These are phyloP conservation scores for Phacellophora camtschatica DNA, from an alignment of 30 jellyfish, hydroid and myxozoan genomes.

Conservation along the genomic window DNA sequence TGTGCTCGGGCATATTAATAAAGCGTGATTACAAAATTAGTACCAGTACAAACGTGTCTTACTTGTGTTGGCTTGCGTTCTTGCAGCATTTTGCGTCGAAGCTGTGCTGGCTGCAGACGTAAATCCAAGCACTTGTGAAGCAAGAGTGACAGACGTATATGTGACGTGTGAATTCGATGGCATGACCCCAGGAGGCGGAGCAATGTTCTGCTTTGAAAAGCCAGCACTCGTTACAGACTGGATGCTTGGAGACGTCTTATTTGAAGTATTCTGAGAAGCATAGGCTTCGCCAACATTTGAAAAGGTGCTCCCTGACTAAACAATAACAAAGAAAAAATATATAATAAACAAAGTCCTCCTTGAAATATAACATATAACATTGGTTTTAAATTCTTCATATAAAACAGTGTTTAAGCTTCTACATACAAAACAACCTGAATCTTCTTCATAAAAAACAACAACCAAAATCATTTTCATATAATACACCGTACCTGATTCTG, in stretches of 20 bases:
- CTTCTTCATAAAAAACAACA: no score
- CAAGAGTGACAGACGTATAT: constrained; percentile 58
- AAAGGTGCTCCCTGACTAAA: constrained; percentile 38
- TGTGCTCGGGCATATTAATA: no score
- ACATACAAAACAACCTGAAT: no score
- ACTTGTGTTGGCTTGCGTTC: constrained; percentile 54
- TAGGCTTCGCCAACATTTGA: constrained; percentile 40
- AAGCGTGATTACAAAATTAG: no score
- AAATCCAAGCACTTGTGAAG: constrained; percentile 65
- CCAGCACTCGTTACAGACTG: constrained; percentile 15
- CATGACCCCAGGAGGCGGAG: constrained; percentile 78
- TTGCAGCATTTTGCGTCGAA: constrained; percentile 33
- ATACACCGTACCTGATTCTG: constrained; percentile 8
- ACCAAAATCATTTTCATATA: no score
- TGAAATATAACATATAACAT: no score
- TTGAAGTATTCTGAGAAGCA: constrained; percentile 11
- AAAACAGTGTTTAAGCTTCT: no score
- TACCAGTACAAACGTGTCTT: no score
- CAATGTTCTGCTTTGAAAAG: constrained; percentile 36
- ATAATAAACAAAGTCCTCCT: no score
- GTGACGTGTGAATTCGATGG: constrained; percentile 62
- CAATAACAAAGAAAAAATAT: background rate
- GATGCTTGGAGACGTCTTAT: constrained; percentile 18
- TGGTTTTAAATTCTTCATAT: no score
- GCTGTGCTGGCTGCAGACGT: constrained; percentile 23